phyloP scores from a whole-genome alignment of 2,797 vertebrate genomes.

The Danionella dracula region DNA sequence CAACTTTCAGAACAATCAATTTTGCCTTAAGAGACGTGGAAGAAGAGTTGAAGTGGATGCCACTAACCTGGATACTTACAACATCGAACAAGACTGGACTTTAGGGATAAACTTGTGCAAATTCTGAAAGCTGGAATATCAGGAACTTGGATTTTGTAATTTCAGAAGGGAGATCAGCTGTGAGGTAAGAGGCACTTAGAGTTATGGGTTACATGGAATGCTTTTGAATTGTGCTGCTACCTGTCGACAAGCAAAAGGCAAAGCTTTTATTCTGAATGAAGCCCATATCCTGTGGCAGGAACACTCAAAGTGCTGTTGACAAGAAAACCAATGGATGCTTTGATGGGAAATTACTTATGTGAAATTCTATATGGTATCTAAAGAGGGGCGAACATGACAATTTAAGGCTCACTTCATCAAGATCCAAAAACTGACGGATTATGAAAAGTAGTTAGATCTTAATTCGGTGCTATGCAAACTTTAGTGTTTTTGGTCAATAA shows the following conservation, averaged over 20 bases:
- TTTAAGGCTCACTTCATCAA: not conserved
- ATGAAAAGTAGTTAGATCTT: no score
- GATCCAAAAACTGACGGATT: not conserved
- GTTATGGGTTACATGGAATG: not conserved
- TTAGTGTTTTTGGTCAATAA: not conserved
- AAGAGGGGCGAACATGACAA: not conserved
- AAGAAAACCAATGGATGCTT: conserved; percentile 1
- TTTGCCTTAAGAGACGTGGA: conserved; percentile 66
- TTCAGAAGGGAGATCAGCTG: conserved; percentile 19
- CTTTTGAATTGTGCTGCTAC: conserved; percentile 10
- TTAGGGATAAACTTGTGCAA: conserved; percentile 54
- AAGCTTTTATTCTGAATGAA: not conserved
- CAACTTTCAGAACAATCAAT: conserved; percentile 74
- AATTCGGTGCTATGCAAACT: conserved; percentile 13
- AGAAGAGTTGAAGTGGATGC: conserved; percentile 63
- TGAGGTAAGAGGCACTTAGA: conserved; percentile 37
- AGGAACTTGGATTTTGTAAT: conserved; percentile 21
- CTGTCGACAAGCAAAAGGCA: conserved; percentile 20
- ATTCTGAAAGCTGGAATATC: conserved; percentile 38
- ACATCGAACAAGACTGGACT: conserved; percentile 53
- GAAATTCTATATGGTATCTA: conserved; percentile 13
- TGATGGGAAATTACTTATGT: not conserved
- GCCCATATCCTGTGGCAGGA: conserved; percentile 6
- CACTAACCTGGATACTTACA: conserved; percentile 57
- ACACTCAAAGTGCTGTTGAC: conserved; percentile 24